Evolutionary conservation across 1,140 invertebrate genomes (phyloP).

Genomic region (Nasonia giraulti): DNA sequence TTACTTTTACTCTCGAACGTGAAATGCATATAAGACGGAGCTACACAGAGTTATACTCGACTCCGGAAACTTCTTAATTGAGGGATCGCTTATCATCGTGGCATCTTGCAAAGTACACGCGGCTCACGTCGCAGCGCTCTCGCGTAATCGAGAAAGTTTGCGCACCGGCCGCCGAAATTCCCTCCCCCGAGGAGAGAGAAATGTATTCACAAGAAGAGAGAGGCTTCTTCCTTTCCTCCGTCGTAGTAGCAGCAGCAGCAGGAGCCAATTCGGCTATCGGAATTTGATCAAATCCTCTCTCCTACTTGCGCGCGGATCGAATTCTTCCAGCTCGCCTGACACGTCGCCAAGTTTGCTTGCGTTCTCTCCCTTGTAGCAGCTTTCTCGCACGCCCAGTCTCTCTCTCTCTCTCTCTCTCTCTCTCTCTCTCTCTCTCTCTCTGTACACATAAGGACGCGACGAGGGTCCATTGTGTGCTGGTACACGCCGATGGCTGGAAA

Average conservation of each 20-base stretch:
- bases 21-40: constrained; percentile 16
- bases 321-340: constrained; percentile 49
- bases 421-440: background rate
- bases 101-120: constrained; percentile 27
- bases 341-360: constrained; percentile 24
- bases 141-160: constrained; percentile 50
- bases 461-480: background rate
- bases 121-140: background rate
- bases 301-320: background rate
- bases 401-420: background rate
- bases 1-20: constrained; percentile 27
- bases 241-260: constrained; percentile 2
- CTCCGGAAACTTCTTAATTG: constrained; percentile 45
- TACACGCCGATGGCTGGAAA: background rate
- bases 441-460: background rate
- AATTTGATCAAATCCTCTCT: constrained; percentile 46
- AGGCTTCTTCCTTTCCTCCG: background rate
- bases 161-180: background rate
- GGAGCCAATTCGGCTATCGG: constrained; percentile 36
- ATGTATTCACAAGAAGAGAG: background rate
- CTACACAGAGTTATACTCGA: background rate
- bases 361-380: background rate
- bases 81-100: constrained; percentile 48
- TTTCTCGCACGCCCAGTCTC: background rate
- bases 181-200: background rate